Conservation (phyloP, 2,797 vertebrate species). For the Perodicticus potto region DNA sequence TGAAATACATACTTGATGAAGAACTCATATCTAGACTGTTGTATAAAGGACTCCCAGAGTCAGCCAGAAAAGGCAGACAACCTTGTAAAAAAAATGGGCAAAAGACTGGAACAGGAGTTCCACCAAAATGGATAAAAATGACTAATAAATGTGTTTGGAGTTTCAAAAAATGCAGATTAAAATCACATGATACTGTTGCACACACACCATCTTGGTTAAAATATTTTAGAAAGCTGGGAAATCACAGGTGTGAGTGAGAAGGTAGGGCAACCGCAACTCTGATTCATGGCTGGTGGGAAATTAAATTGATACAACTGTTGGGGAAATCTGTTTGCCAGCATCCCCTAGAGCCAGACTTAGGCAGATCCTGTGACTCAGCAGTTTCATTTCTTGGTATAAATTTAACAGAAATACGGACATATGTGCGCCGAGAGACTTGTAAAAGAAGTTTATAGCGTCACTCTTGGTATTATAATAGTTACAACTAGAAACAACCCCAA, state of each 20-base stretch:
- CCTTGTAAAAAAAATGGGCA: background rate
- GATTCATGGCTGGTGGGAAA: background rate
- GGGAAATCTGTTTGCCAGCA: background rate
- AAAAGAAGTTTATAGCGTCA: background rate
- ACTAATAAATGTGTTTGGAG: background rate
- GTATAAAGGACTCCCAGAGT: background rate
- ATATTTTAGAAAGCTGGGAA: background rate
- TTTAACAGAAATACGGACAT: background rate
- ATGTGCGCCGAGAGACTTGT: constrained; percentile 34
- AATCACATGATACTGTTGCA: background rate
- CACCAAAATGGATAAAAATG: background rate
- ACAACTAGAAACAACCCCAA: background rate
- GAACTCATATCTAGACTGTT: background rate
- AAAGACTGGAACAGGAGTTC: background rate
- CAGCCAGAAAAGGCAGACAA: background rate
- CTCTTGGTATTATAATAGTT: background rate
- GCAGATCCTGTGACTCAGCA: background rate
- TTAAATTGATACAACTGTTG: background rate
- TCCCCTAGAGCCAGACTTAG: background rate
- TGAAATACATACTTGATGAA: background rate
- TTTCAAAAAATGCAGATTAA: background rate
- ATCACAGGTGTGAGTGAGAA: background rate
- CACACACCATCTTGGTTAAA: background rate
- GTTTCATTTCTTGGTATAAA: constrained; percentile 44
- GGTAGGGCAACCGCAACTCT: background rate